Evolutionary conservation across 2,888 invertebrate species (phyloP).

Genomic region (Griposia aprilina): DNA sequence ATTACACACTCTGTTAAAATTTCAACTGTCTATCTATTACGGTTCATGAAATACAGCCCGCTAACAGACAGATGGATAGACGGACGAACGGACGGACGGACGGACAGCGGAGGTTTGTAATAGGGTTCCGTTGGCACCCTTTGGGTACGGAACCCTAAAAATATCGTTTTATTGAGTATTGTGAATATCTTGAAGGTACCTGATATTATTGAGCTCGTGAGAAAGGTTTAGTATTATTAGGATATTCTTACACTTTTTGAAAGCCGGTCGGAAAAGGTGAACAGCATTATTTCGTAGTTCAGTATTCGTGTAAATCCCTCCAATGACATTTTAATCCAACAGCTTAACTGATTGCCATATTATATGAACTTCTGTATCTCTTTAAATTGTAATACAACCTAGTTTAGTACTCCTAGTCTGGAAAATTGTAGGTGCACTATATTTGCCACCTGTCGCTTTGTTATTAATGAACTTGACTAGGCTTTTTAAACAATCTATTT

Average conservation of each 20-base stretch:
- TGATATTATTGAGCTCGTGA: background rate
- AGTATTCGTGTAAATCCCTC: slow-evolving; percentile 13
- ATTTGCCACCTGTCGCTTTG: slow-evolving; percentile 20
- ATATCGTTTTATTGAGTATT: too few relatives aligned
- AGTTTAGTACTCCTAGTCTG: slow-evolving; percentile 28
- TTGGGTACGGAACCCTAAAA: too few relatives aligned
- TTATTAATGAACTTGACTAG: slow-evolving; percentile 30
- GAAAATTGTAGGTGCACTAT: slow-evolving; percentile 31
- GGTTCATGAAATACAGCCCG: too few relatives aligned
- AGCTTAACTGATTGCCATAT: background rate
- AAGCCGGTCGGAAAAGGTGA: background rate
- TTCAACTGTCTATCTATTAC: too few relatives aligned
- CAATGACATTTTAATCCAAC: background rate
- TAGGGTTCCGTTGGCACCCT: too few relatives aligned
- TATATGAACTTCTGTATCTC: slow-evolving; percentile 27
- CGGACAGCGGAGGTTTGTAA: too few relatives aligned
- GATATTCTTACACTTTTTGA: too few relatives aligned
- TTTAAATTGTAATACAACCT: background rate
- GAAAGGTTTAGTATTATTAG: background rate
- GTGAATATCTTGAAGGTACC: background rate
- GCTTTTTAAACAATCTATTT: slow-evolving; percentile 7
- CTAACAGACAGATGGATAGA: too few relatives aligned
- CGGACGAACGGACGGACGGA: too few relatives aligned
- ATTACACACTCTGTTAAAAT: too few relatives aligned
- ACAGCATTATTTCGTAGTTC: background rate